Percentiles rank a stretch among this genome's conserved stretches.
Conservation (phyloP, 2,113 vertebrate species). For the Spea multiplicata region DNA sequence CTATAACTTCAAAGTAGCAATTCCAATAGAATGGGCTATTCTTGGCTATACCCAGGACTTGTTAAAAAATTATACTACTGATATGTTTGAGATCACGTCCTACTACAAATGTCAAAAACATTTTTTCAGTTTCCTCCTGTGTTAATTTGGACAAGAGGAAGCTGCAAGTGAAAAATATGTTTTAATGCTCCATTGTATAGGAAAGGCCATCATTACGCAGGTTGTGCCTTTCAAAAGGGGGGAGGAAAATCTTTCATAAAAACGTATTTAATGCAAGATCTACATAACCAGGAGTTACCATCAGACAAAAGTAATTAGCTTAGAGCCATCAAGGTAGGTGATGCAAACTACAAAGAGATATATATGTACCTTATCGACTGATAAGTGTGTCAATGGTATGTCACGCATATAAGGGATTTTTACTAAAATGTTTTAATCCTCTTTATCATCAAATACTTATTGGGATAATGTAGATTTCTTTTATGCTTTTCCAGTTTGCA, state of each 20-base stretch:
- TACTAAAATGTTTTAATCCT: no score
- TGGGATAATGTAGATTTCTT: no score
- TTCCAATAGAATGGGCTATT: not conserved
- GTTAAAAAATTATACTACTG: no score
- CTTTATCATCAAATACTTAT: no score
- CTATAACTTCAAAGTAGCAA: no score
- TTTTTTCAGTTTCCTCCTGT: slow-evolving; percentile 14
- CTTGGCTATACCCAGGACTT: no score
- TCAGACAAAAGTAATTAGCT: slow-evolving; percentile 19
- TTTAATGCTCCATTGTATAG: slow-evolving; percentile 9
- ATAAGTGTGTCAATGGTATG: not conserved
- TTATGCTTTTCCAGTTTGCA: no score
- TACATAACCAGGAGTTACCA: slow-evolving; percentile 39
- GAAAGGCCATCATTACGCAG: slow-evolving; percentile 7
- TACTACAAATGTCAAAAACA: slow-evolving; percentile 37
- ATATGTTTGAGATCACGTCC: not conserved
- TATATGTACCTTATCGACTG: not conserved
- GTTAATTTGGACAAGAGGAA: slow-evolving; percentile 1
- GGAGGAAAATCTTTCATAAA: slow-evolving; percentile 1
- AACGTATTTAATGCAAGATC: not conserved
- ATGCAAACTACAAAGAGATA: not conserved
- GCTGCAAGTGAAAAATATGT: slow-evolving; percentile 6
- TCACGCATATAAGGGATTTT: no score
- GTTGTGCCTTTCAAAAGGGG: not conserved
- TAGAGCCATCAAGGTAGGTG: slow-evolving; percentile 45